A percentile compares a stretch with the other conserved stretches of the same genome.
phyloP scores from a whole-genome alignment of 1,140 invertebrate species.

The Drosophila ananassae region DNA sequence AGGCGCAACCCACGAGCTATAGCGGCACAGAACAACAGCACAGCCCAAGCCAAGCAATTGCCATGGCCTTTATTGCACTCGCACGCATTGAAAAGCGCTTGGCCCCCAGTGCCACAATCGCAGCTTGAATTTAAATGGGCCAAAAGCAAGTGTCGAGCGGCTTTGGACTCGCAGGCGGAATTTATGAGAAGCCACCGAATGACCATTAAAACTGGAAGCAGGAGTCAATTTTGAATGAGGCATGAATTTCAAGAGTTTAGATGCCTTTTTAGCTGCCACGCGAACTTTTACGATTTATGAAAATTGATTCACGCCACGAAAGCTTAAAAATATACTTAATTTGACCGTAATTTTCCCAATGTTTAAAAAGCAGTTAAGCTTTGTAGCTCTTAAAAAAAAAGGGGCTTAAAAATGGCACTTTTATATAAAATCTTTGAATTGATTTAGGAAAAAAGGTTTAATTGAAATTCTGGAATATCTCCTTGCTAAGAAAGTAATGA shows the following conservation, averaged over 20 bases:
- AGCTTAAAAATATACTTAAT: slow-evolving; percentile 44
- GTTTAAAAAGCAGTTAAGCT: not conserved
- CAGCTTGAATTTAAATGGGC: slow-evolving; percentile 66
- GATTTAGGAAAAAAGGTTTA: too few relatives aligned
- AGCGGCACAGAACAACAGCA: slow-evolving; percentile 19
- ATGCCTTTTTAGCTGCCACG: slow-evolving; percentile 52
- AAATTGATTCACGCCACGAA: slow-evolving; percentile 62
- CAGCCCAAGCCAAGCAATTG: slow-evolving; percentile 50
- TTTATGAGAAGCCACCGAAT: slow-evolving; percentile 72
- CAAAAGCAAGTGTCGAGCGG: slow-evolving; percentile 19
- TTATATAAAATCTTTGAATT: too few relatives aligned
- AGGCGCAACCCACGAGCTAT: slow-evolving; percentile 52
- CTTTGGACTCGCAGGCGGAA: slow-evolving; percentile 19
- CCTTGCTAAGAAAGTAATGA: too few relatives aligned
- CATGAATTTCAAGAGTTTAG: slow-evolving; percentile 19
- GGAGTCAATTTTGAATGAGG: slow-evolving; percentile 44
- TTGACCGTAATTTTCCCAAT: slow-evolving; percentile 42
- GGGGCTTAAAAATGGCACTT: too few relatives aligned
- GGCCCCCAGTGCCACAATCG: slow-evolving; percentile 32
- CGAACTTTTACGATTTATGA: slow-evolving; percentile 68
- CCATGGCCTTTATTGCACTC: slow-evolving; percentile 66
- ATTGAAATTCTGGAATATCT: too few relatives aligned
- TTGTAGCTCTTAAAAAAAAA: not conserved
- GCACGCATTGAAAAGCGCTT: slow-evolving; percentile 44
- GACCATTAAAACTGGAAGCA: slow-evolving; percentile 69